Base-by-base conservation (phyloP, 2,888 invertebrate species). In the Aromia moschata region DNA sequence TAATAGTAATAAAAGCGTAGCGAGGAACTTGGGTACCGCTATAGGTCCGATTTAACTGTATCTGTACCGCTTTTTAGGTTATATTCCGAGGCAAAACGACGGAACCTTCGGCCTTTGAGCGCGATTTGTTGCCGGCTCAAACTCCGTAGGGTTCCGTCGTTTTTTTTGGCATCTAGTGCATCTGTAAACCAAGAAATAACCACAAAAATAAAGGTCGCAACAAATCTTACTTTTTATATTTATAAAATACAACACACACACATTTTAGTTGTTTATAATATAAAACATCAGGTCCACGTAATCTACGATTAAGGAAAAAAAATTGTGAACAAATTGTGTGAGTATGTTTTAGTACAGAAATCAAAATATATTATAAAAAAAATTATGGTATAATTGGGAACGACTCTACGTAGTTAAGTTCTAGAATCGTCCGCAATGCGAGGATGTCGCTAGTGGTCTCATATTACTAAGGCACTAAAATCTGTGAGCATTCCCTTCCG, bases 341-440 rank as follows among this genome's bases (percentile, higher is more conserved):
- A 76, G 78, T 77, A 79, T 79, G 77, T 80, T 80, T 79, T 80
- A 79, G 79, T 80, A 79, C 77, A 77, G 79, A 78, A 79, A 79
- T 79, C 79, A 79, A 79, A 78, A 76, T 71, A 76, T 76, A 75
- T 71, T 70, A 74, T 73, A 72, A 74, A 73, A 67, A 71, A n/a
- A n/a, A n/a, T n/a, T 70, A 74, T 75, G 74, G 71, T 74, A 73
- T 74, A 74, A 76, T 78, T 79, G 78, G 76, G 75, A 62, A 65
- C 77, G 78, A 77, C 74, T 77, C 77, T 76, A 71, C 70, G 77
- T 78, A 78, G 77, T 70, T 76, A 72, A 72, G 72, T 72, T 73
- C 47, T 78, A 78, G 79, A 78, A 75, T 76, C 77, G 79, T 78
- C 78, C 78, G 76, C 78, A 75, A 74, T 72, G 75, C 73, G 72